Base-by-base conservation (phyloP, 2,113 vertebrate genomes). In the Colinus virginianus region DNA sequence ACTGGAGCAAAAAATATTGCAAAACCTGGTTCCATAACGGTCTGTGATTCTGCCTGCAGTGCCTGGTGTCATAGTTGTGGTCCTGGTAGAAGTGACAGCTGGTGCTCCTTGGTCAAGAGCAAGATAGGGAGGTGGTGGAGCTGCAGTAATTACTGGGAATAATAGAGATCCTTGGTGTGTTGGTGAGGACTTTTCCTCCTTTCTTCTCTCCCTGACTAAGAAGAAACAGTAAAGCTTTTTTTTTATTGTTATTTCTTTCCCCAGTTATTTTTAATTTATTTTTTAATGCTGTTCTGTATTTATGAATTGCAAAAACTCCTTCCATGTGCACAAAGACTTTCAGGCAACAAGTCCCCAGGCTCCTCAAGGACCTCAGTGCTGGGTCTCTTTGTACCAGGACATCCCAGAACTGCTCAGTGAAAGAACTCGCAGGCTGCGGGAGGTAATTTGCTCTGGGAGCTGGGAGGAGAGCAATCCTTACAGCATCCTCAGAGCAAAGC, bases 41-140 rank as follows among this genome's bases (percentile, higher is more conserved):
- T 38, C 63, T 90, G 84, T 28, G 90, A 87, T 76, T 84, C 63
- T 67, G 43, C 59, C 84, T 66, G 53, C 77, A 68, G 77, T 59
- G 43, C 53, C 86, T 84, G 59, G 71, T 87, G 28, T 90, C 89
- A 70, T 93, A 84, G 25, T 94, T 88, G 89, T 93, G 92, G 89
- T 93, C 89, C 78, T 7, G 1, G 51, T 85, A 72, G 84, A 67
- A 94, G 48, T 1, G 36, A 83, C 93, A 95, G 64, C 87, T 62
- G 81, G 45, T 59, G 45, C 36, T 94, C 7, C 43, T 71, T 46
- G 62, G 19, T 40, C 84, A 0, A 1, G 15, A 67, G 51, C 26
- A 75, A 81, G 85, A 77, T 12, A 26, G 46, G 67, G 78, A 74
- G 49, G 21, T 62, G 68, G 36, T 45, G 38, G 71, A 77, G 15